These are phyloP conservation scores for Caenorhabditis remanei DNA, from an alignment of 1,140 invertebrate genomes.

Conservation along the genomic window DNA sequence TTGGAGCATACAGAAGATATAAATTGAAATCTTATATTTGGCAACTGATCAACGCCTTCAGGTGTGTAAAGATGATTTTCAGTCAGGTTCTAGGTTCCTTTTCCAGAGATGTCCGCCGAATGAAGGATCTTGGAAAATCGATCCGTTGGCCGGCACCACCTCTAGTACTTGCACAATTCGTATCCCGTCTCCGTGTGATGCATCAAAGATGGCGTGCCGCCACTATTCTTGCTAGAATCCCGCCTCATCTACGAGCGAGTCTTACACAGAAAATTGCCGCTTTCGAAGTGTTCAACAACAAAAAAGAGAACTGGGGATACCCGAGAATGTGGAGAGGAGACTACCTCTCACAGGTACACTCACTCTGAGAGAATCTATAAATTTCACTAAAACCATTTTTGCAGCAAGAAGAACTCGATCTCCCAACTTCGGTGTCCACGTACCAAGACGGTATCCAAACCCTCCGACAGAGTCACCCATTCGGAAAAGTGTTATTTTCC, in stretches of 20 bases:
- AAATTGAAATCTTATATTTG: constrained; percentile 87
- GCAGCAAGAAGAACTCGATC: constrained; percentile 84
- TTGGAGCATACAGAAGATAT: constrained; percentile 87
- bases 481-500: constrained; percentile 80
- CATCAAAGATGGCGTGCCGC: constrained; percentile 87
- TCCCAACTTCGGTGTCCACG: constrained; percentile 84
- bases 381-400: constrained; percentile 62
- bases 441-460: constrained; percentile 84
- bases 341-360: constrained; percentile 83
- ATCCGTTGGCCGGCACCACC: constrained; percentile 87
- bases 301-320: constrained; percentile 87
- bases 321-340: constrained; percentile 90
- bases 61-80: constrained; percentile 73
- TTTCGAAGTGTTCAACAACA: constrained; percentile 84
- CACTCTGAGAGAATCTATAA: background rate
- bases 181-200: constrained; percentile 80
- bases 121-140: constrained; percentile 84
- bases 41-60: constrained; percentile 83
- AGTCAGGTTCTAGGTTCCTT: background rate
- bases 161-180: constrained; percentile 81
- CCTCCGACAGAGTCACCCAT: constrained; percentile 82
- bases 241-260: constrained; percentile 85
- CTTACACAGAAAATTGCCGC: constrained; percentile 87
- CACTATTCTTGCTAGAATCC: constrained; percentile 87
- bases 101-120: constrained; percentile 68